phyloP scores from a whole-genome alignment of 2,113 vertebrate species.

The Corydoras sp. region DNA sequence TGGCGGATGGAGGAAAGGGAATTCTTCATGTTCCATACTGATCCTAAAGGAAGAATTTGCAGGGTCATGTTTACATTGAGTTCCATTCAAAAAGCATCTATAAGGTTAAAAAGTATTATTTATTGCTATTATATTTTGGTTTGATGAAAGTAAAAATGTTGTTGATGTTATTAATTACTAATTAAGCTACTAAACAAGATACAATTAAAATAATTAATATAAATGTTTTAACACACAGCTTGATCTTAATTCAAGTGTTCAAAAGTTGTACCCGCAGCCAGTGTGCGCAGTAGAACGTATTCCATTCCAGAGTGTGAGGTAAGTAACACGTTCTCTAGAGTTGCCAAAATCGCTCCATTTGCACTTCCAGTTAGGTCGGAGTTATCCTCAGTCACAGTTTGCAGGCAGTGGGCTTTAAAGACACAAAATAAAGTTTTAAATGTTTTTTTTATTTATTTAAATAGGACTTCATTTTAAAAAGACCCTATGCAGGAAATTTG shows the following conservation, averaged over 20 bases:
- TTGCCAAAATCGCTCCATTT: conserved; percentile 58
- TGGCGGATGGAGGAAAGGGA: conserved; percentile 73
- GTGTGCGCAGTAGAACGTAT: conserved; percentile 74
- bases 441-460: no score
- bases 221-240: no score
- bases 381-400: conserved; percentile 93
- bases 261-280: conserved; percentile 75
- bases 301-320: conserved; percentile 72
- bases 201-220: no score
- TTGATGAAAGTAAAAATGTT: no score
- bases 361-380: conserved; percentile 78
- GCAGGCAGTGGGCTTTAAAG: conserved; percentile 84
- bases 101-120: no score
- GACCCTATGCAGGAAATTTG: no score
- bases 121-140: no score
- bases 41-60: conserved; percentile 45
- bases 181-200: no score
- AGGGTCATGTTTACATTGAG: background rate
- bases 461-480: no score
- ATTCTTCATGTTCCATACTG: conserved; percentile 85
- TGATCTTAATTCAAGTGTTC: background rate
- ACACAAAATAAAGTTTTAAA: conserved; percentile 1
- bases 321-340: conserved; percentile 74
- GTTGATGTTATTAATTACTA: no score
- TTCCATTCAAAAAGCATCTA: no score